Percentiles rank a stretch among this genome's conserved stretches.
phyloP scores from a whole-genome alignment of 2,888 invertebrate genomes.

The Schizaphis graminum region DNA sequence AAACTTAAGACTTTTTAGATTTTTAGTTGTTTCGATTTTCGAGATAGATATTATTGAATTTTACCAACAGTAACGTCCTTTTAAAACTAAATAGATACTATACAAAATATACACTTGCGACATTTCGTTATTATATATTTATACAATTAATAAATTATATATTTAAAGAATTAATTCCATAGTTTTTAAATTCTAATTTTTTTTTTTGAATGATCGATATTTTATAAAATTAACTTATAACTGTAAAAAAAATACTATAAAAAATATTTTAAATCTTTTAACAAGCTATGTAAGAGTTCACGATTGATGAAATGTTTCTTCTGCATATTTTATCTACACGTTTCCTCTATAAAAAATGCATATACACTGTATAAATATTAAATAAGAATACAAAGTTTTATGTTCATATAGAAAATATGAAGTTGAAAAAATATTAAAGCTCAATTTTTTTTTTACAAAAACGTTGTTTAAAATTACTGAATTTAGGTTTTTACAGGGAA shows the following conservation, averaged over 20 bases:
- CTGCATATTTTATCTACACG: not conserved
- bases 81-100: not conserved
- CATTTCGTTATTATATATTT: not conserved
- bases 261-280: not conserved
- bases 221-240: not conserved
- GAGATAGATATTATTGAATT: not conserved
- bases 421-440: not conserved
- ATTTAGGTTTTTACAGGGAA: not conserved
- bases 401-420: not conserved
- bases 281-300: not conserved
- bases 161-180: not conserved
- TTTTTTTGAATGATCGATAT: not conserved
- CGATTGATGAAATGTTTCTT: not conserved
- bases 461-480: not conserved
- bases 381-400: not conserved
- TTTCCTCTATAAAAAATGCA: not conserved
- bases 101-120: not conserved
- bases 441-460: not conserved
- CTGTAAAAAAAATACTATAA: not conserved
- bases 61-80: not conserved
- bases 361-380: not conserved
- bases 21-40: not conserved
- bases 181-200: not conserved
- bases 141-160: not conserved
- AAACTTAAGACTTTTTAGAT: not conserved